Evolutionary conservation across 2,113 vertebrate species (phyloP), one percentile per base, ranked within the genome.

Genomic region (Rhabdomys dilectus): DNA sequence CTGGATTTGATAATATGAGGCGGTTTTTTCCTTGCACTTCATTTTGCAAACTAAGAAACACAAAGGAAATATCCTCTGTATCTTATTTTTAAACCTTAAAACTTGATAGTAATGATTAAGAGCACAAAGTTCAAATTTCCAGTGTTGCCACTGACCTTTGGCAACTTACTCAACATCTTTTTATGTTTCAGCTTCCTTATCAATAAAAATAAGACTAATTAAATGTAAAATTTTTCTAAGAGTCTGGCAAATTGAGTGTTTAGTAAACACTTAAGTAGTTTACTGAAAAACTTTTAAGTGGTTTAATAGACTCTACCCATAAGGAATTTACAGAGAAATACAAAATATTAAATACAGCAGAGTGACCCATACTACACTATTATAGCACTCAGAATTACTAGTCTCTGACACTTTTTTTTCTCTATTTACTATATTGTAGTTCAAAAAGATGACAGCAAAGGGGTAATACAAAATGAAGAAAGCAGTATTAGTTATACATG

Each of bases 31-130:
- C 24, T 76, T 95, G 16, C 2, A 76, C 7, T 95, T 88, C 42
- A 64, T 90, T 24, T 16, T 92, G 56, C 58, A 91, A 88, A 68
- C 81, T 82, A 90, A n/a, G 39, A 51, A 24, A 93, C 31, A 82
- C 72, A 88, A 82, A 34, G 22, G 12, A 66, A 95, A 88, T 96
- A 75, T 92, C 86, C 86, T 89, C 78, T 31, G 31, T 34, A 60
- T 86, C 26, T 92, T 75, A 29, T 93, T 95, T 86, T 96, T n/a
- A 70, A 88, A 42, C 19, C 66, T 92, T 96, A 70, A 91, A 96
- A 91, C 62, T 85, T 81, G 95, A 85, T 62, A 88, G 7, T 93
- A 88, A 12, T 86, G 60, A 81, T 91, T 75, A 88, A 78, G 77
- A 96, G 13, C 29, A 87, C 66, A 62, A 56, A 70, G n/a, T 88